Evolutionary conservation across 2,888 invertebrate species (phyloP).

Genomic region (Tipula unca): DNA sequence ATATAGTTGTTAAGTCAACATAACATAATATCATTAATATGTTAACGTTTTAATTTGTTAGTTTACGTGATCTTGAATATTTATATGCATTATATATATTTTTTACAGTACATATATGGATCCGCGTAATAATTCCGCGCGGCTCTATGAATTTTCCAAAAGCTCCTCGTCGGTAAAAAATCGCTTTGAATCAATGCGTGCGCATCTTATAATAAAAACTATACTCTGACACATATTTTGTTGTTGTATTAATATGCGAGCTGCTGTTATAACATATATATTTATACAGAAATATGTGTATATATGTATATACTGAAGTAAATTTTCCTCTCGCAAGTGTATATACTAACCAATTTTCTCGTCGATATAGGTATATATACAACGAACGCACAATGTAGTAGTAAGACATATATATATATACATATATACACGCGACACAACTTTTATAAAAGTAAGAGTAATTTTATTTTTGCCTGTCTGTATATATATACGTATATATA

Average conservation of each 20-base stretch:
- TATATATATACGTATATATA: too few species aligned
- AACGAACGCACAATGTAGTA: neutral
- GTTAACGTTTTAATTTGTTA: neutral
- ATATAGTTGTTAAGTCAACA: neutral
- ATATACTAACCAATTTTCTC: neutral
- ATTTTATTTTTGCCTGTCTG: neutral
- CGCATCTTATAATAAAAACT: too few species aligned
- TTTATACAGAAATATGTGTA: too few species aligned
- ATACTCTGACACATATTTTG: neutral
- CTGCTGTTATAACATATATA: neutral
- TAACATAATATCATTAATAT: neutral
- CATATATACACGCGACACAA: neutral
- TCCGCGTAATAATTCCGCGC: neutral
- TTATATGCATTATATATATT: neutral
- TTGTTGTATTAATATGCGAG: neutral
- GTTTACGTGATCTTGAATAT: neutral
- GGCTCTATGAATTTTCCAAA: too few species aligned
- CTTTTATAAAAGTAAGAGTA: neutral
- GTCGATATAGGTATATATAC: neutral
- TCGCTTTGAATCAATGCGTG: too few species aligned
- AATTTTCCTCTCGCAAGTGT: neutral
- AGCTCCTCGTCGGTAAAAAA: too few species aligned
- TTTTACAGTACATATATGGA: too few species aligned
- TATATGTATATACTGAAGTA: neutral
- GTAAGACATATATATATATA: neutral